Evolutionary conservation across 2,888 invertebrate genomes (phyloP), one percentile per base, ranked within the genome.

Genomic region (Phortica magna): DNA sequence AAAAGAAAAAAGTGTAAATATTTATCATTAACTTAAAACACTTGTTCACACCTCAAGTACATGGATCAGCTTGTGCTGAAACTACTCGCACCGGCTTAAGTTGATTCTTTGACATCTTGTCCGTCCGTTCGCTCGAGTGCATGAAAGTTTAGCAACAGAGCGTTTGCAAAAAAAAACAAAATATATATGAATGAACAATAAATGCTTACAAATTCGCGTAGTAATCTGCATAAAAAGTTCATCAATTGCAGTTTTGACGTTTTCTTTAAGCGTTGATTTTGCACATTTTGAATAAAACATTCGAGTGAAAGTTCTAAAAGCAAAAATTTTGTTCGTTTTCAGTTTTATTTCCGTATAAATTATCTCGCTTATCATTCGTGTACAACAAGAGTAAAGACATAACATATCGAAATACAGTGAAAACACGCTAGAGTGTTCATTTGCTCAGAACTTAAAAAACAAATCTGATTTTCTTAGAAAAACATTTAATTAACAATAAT

Each of bases 281-380:
- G 53, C n/a, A 14, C 17, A 22, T 42, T 67, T 39, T 67, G n/a
- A 7, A 17, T 67, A 67, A 67, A 67, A 64, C 31, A 64, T 31
- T 22, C 67, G 41, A 67, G 67, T 67, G 67, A 67, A 67, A 67
- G 67, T 67, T 67, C 67, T 67, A 42, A 67, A 64, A 41, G 9
- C 19, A 41, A 39, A 64, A 42, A 14, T 41, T 31, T 19, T 64
- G 31, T 31, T 7, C 41, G 9, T 67, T 41, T 41, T 42, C 7
- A 7, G 42, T 67, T 42, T 17, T 67, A 31, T 10, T 39, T 17
- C 7, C 39, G 22, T 64, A 6, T 64, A 22, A 19, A 64, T 64
- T 64, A 64, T 31, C 10, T 14, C 10, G 64, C 48, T 48, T 48
- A 48, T 48, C 48, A 48, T 64, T 64, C 31, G 31, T 64, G 19